These are phyloP conservation scores for Cryptocheilus praepositus DNA, from an alignment of 2,888 invertebrate species.

Conservation along the genomic window DNA sequence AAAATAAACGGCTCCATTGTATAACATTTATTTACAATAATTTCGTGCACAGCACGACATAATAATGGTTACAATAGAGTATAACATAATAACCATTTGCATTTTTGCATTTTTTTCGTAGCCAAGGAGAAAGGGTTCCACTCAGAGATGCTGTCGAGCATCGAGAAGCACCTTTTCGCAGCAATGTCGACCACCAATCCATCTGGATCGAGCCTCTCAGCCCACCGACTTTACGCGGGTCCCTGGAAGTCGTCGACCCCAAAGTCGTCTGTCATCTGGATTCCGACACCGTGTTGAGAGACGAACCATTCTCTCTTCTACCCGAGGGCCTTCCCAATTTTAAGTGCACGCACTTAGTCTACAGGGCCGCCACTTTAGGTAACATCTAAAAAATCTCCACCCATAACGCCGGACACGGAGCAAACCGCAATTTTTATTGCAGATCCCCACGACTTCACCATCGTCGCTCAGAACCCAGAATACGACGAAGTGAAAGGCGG, in stretches of 20 bases:
- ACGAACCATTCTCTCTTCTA: constrained; percentile 81
- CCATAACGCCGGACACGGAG: no score
- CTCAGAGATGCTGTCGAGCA: constrained; percentile 84
- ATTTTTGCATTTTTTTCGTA: not conserved
- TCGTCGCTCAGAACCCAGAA: constrained; percentile 82
- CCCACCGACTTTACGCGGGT: constrained; percentile 64
- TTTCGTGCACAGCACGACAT: no score
- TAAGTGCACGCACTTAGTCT: constrained; percentile 85
- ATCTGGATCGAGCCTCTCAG: constrained; percentile 70
- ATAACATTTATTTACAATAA: no score
- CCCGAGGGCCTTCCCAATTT: constrained; percentile 81
- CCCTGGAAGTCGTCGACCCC: constrained; percentile 45
- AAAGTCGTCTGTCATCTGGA: constrained; percentile 83
- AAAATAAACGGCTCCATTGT: no score
- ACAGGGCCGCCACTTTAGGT: constrained; percentile 82
- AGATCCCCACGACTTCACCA: constrained; percentile 80
- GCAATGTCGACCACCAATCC: constrained; percentile 64
- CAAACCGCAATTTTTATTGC: no score
- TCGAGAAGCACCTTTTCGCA: constrained; percentile 66
- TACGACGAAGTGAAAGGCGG: constrained; percentile 87
- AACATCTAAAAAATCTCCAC: constrained; percentile 5
- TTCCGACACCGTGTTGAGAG: constrained; percentile 81
- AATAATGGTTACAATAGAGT: no score
- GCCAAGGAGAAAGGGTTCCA: constrained; percentile 75
- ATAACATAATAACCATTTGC: not conserved